A percentile compares a stretch with the other conserved stretches of the same genome.
phyloP scores from a whole-genome alignment of 2,888 invertebrate species.

The Chrysopilus asiliformis region DNA sequence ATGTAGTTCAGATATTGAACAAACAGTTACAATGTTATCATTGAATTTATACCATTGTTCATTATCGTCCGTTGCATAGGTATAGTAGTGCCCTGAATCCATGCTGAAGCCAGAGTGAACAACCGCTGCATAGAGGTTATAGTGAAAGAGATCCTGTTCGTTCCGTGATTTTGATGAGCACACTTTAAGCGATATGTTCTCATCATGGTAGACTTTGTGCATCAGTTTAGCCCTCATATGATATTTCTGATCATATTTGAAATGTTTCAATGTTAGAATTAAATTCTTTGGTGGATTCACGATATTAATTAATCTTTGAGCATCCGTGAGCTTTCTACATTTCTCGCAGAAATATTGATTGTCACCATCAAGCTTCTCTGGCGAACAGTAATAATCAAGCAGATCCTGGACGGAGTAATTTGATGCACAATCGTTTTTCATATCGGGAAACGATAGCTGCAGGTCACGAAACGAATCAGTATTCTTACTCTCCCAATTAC shows the following conservation, averaged over 20 bases:
- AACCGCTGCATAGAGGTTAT: slow-evolving; percentile 67
- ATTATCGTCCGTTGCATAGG: slow-evolving; percentile 54
- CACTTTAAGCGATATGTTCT: slow-evolving; percentile 39
- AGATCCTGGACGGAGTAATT: slow-evolving; percentile 59
- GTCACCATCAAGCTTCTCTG: slow-evolving; percentile 64
- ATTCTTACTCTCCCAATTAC: slow-evolving; percentile 56
- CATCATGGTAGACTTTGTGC: slow-evolving; percentile 50
- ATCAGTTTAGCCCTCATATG: slow-evolving; percentile 68
- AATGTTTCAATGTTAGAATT: slow-evolving; percentile 68
- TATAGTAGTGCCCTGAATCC: slow-evolving; percentile 81
- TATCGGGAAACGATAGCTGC: slow-evolving; percentile 59
- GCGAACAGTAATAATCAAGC: slow-evolving; percentile 61
- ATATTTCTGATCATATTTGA: slow-evolving; percentile 56
- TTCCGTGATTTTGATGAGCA: slow-evolving; percentile 28
- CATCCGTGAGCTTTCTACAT: slow-evolving; percentile 62
- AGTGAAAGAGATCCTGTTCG: slow-evolving; percentile 45
- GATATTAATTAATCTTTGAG: slow-evolving; percentile 54
- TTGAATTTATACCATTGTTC: slow-evolving; percentile 68
- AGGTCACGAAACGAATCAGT: slow-evolving; percentile 70
- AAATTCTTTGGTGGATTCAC: slow-evolving; percentile 63
- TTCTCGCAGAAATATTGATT: slow-evolving; percentile 71
- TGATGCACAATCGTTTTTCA: slow-evolving; percentile 13
- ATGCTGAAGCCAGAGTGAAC: slow-evolving; percentile 72
- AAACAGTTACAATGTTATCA: slow-evolving; percentile 55
- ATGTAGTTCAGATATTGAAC: slow-evolving; percentile 47